Base-by-base conservation (phyloP, 2,797 vertebrate genomes). In the Chanos chanos region DNA sequence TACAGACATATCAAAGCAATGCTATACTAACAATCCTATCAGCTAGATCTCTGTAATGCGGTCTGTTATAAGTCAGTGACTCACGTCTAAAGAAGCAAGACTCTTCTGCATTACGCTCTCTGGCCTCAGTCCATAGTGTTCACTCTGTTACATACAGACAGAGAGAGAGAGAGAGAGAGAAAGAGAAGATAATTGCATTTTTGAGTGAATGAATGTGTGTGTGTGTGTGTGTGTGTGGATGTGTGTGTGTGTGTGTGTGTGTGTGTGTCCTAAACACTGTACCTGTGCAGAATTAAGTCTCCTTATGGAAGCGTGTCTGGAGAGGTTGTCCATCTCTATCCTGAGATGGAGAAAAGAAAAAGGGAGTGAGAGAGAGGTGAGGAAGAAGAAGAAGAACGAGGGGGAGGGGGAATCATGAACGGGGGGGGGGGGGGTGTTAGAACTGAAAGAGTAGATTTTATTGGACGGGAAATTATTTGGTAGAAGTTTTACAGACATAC, bases 211-310 rank as follows among this genome's bases (percentile, higher is more conserved):
- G 28, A 18, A 16, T 4, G 1, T 7, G 18, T 24, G 28, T 37
- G 41, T 55, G 24, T 64, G 19, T 31, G 31, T 16, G 24, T 22
- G 40, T 16, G 49, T 22, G 36, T 18, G 30, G 49, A 45, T 22
- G 10, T 45, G 18, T 58, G 21, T 12, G 8, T 15, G 13, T 50
- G 12, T 4, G 7, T 5, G 9, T 10, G 18, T 1, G n/a, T 56
- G 37, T 31, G 1, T 7, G 10, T 40, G 5, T 24, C 4, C 24
- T 5, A 13, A 56, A 30, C 1, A 4, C n/a, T 33, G 10, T 82
- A 91, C 89, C 87, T 75, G 86, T 6, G 45, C 45, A 4, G 90
- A 92, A 85, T 89, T 86, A 8, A 91, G 63, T 74, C 89, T 86
- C 52, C 89, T 85, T 60, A 87, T 70, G 7, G 91, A 92, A 1